phyloP scores from a whole-genome alignment of 64 coral and sea anemone species.

The Montipora efflorescens region DNA sequence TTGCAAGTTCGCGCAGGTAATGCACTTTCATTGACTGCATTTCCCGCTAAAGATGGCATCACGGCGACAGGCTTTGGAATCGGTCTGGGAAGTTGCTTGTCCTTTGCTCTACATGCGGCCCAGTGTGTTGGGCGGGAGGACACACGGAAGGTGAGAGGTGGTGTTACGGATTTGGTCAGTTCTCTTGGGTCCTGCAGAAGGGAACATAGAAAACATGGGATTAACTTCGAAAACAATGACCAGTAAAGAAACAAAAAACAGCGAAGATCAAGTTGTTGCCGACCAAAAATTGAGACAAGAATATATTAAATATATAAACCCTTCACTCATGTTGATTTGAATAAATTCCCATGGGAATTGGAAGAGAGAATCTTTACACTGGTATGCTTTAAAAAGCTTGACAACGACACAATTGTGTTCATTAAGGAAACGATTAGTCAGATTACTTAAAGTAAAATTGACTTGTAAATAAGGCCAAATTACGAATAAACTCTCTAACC shows the following conservation, averaged over 20 bases:
- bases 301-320: not conserved
- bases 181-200: conserved; percentile 41
- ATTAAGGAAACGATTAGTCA: not conserved
- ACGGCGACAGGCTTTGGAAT: conserved; percentile 46
- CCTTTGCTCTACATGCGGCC: not conserved
- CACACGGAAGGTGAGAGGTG: conserved; percentile 56
- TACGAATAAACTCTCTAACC: not conserved
- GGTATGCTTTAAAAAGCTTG: too few species aligned
- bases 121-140: conserved; percentile 48
- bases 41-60: not conserved
- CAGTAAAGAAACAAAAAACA: not conserved
- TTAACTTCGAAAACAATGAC: not conserved
- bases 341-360: conserved; percentile 38
- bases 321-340: not conserved
- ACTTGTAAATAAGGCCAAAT: not conserved
- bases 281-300: too few species aligned
- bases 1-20: not conserved
- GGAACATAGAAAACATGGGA: not conserved
- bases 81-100: conserved; percentile 33
- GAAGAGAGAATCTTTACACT: not conserved
- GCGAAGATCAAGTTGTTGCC: too few species aligned
- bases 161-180: conserved; percentile 58
- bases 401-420: too few species aligned
- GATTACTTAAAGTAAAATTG: not conserved
- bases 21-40: not conserved